Evolutionary conservation across 2,797 vertebrate genomes (phyloP), one percentile per base, ranked within the genome.

Genomic region (Cossypha heuglini): DNA sequence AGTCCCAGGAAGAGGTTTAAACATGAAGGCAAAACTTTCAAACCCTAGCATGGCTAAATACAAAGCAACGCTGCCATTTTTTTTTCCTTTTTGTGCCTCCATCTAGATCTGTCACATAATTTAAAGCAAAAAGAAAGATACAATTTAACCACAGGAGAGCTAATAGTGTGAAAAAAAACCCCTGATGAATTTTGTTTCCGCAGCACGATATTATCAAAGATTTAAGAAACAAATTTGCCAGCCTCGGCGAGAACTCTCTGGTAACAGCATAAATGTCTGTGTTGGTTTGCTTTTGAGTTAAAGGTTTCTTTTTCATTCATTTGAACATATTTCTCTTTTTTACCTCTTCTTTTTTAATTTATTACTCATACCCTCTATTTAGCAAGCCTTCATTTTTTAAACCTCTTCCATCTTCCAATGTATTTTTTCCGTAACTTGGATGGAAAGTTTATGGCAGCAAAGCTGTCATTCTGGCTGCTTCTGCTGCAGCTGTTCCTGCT

Each of bases 211-310:
- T 98, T 97, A 98, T 98, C 97, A 98, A 98, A 98, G 98, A 98
- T 98, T 98, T 98, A 98, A 98, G 97, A 97, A 97, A 98, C 97
- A 98, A 97, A 98, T 98, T 98, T 98, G 97, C 96, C 98, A 98
- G 97, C 97, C 97, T 98, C 97, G 96, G 98, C 97, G 97, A 98
- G 96, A 98, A 97, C 97, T 98, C 97, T 98, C 97, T 98, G 98
- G 98, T 98, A 98, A 98, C 97, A 97, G 96, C 97, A 97, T 98
- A 96, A 97, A 97, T 98, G 97, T 98, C 97, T 98, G 97, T 98
- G 97, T 98, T 96, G 97, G 97, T 98, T 97, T 96, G 97, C 98
- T 97, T 98, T 97, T 97, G 96, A 96, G 97, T 97, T 98, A 92
- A 97, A 98, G 97, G 97, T 97, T 98, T 97, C 57, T 97, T 97